phyloP scores from a whole-genome alignment of 2,888 invertebrate genomes.

The Orthosia cruda region DNA sequence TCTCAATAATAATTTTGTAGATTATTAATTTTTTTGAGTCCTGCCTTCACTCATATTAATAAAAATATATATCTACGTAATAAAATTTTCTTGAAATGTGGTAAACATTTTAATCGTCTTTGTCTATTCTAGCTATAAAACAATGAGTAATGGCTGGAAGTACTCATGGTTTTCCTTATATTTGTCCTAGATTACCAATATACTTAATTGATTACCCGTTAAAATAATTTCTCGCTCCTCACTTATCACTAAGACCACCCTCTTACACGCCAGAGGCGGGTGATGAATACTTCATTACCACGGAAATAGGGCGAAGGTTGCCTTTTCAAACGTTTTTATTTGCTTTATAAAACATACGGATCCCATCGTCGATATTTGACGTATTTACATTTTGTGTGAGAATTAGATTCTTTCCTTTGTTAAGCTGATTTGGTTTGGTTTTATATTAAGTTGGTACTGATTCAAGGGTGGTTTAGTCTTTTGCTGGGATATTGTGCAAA shows the following conservation, averaged over 20 bases:
- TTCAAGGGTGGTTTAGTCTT: not conserved
- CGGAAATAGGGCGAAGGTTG: conserved; percentile 83
- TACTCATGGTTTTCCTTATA: too few relatives aligned
- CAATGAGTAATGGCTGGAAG: too few relatives aligned
- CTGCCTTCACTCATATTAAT: too few relatives aligned
- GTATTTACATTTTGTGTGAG: conserved; percentile 46
- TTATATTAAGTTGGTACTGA: not conserved
- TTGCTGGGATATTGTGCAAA: too few relatives aligned
- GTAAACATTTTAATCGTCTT: too few relatives aligned
- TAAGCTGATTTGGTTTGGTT: conserved; percentile 37
- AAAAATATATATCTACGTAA: too few relatives aligned
- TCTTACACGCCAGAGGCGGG: conserved; percentile 69
- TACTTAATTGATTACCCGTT: not conserved
- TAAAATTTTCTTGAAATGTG: too few relatives aligned
- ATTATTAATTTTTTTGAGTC: too few relatives aligned
- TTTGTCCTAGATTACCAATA: fast-evolving
- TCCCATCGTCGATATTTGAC: conserved; percentile 60
- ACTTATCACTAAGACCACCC: conserved; percentile 51
- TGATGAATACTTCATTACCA: conserved; percentile 88
- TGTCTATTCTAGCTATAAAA: too few relatives aligned
- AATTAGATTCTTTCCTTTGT: conserved; percentile 35
- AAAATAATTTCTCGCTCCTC: not conserved
- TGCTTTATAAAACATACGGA: conserved; percentile 69
- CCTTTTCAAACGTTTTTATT: conserved; percentile 81
- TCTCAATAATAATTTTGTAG: too few relatives aligned